Evolutionary conservation across 2,113 vertebrate species (phyloP).

Genomic region (Microcebus murinus): DNA sequence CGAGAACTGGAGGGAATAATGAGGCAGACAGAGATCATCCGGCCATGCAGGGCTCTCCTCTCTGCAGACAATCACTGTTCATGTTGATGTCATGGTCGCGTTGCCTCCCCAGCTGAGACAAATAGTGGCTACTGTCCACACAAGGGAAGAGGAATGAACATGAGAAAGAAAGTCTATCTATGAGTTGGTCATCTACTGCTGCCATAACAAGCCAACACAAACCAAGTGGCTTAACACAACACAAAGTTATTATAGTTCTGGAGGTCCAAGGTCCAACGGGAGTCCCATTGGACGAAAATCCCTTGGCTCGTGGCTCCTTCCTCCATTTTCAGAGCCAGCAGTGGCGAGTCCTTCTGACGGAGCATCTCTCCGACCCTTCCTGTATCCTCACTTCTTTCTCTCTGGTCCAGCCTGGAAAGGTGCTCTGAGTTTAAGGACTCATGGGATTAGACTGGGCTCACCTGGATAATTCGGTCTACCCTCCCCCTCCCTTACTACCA

Average conservation of each 20-base stretch:
- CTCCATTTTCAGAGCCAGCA: neutral
- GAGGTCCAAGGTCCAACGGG: neutral
- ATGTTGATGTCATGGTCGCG: conserved; percentile 29
- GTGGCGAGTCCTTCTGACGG: no score
- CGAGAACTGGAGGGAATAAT: neutral
- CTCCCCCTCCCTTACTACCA: neutral
- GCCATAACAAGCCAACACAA: neutral
- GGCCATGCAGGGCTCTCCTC: neutral
- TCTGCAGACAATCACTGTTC: neutral
- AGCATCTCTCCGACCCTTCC: neutral
- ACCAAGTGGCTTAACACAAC: neutral
- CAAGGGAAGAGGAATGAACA: conserved; percentile 31
- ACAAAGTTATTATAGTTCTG: neutral
- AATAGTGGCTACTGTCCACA: neutral
- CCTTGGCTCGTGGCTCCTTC: neutral
- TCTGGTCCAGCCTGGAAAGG: neutral
- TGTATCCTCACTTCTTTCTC: neutral
- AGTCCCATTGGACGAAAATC: neutral
- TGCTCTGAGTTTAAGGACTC: neutral
- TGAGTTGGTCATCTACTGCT: neutral
- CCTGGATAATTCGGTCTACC: neutral
- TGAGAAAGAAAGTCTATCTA: neutral
- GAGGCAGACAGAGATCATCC: neutral
- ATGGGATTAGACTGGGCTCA: neutral
- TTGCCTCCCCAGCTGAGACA: conserved; percentile 2